Conservation (phyloP, 37 sponge, comb jelly and placozoan genomes). For the Agelas oroides region DNA sequence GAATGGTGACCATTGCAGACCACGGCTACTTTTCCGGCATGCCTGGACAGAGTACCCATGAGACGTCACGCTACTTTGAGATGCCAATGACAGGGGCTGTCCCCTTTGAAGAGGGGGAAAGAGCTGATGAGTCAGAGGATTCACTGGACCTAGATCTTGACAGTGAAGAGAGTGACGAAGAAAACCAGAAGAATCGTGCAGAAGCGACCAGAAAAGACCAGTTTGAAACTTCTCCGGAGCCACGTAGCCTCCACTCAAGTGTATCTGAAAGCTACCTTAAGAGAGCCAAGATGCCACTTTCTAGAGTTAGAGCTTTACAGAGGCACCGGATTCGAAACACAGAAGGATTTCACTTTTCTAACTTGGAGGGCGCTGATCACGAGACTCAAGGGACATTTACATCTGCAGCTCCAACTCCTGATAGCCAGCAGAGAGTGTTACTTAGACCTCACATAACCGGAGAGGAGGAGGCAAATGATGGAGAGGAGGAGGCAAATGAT, state of each 20-base stretch:
- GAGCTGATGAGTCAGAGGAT: neutral
- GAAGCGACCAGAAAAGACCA: neutral
- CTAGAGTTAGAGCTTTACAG: neutral
- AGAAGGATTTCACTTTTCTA: neutral
- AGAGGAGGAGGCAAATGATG: too few relatives aligned
- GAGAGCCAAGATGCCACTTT: too few relatives aligned
- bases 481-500: too few relatives aligned
- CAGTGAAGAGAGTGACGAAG: neutral
- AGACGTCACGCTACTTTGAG: too few relatives aligned
- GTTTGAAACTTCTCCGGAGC: constrained; percentile 20
- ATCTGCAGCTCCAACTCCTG: constrained; percentile 42
- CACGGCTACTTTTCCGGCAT: too few relatives aligned
- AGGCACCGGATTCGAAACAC: neutral
- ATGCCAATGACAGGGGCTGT: too few relatives aligned
- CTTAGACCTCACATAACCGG: too few relatives aligned
- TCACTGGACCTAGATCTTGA: neutral
- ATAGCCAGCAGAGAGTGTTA: constrained; percentile 18
- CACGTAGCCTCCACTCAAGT: constrained; percentile 17
- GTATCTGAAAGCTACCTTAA: neutral
- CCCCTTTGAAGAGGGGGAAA: too few relatives aligned
- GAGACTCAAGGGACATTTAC: constrained; percentile 50
- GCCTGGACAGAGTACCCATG: too few relatives aligned
- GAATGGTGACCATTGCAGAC: too few relatives aligned
- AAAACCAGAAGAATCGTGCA: neutral
- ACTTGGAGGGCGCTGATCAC: neutral